Evolutionary conservation across 2,888 invertebrate genomes (phyloP).

Genomic region (Caenorhabditis imperialis): DNA sequence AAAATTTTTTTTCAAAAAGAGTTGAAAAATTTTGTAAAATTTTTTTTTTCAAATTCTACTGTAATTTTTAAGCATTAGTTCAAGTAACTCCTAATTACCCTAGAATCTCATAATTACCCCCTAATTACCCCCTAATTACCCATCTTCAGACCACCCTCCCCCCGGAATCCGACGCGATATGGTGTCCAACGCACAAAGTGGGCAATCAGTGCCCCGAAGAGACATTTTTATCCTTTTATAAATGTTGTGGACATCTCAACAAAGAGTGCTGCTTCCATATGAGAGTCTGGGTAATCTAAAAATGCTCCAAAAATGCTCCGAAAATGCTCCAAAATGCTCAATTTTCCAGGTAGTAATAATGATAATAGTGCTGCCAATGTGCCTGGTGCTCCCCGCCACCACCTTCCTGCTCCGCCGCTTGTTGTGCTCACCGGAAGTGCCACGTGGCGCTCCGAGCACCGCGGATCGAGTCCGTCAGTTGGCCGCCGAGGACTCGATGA

Average conservation of each 20-base stretch:
- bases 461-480: slow-evolving; percentile 43
- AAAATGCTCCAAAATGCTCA: not conserved
- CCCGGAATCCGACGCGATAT: slow-evolving; percentile 33
- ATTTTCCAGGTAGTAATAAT: slow-evolving; percentile 46
- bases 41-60: too few relatives aligned
- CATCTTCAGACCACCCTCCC: not conserved
- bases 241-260: slow-evolving; percentile 57
- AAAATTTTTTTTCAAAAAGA: too few relatives aligned
- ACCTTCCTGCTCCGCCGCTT: slow-evolving; percentile 31
- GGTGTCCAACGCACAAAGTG: slow-evolving; percentile 47
- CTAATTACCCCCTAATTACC: too few relatives aligned
- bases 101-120: too few relatives aligned
- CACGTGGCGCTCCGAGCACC: slow-evolving; percentile 10
- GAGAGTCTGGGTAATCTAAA: slow-evolving; percentile 44
- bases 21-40: too few relatives aligned
- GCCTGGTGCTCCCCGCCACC: slow-evolving; percentile 46
- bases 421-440: slow-evolving; percentile 15
- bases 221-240: slow-evolving; percentile 49
- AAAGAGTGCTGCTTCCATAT: slow-evolving; percentile 58
- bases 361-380: slow-evolving; percentile 53
- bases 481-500: slow-evolving; percentile 37
- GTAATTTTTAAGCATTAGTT: too few relatives aligned
- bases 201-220: slow-evolving; percentile 44
- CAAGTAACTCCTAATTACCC: too few relatives aligned
- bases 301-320: not conserved